Base-by-base conservation (phyloP, 2,888 invertebrate genomes). In the Allolobophora icterica region DNA sequence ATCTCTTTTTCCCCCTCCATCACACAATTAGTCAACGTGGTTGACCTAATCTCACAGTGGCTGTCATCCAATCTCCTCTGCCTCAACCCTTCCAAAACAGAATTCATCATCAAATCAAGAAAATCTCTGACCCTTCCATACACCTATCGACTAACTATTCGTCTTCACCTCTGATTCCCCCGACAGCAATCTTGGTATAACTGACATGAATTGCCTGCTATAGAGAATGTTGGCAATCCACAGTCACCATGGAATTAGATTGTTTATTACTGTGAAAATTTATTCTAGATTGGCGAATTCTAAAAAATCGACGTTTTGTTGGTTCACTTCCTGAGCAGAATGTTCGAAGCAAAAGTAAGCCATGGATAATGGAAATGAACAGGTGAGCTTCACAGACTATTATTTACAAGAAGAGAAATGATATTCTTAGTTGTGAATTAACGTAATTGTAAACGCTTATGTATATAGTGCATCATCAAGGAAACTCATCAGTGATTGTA, bases 231-330 rank as follows among this genome's bases (percentile, higher is more conserved):
- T 40, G 5, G 5, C 13, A 40, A 71, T 3, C 71, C 71, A n/a
- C 8, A 71, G 71, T n/a, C n/a, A n/a, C 19, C 71, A 71, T 30
- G 17, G n/a, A n/a, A 71, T 71, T 71, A 1, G 71, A 71, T 52
- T 52, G 52, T 52, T 52, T 52, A 52, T 52, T n/a, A 17, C 71
- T 71, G 30, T 71, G n/a, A 8, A 71, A 21, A 71, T 91, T 58
- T 91, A 34, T 52, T 93, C n/a, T 93, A 95, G 95, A 95, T 33
- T 95, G 95, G 94, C 93, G 94, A 19, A 94, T 95, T 35, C 92
- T 96, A 90, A 95, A 95, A 92, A 95, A 95, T 92, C 94, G 94
- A 90, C 95, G 94, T 91, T 94, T 93, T 93, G 93, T 95, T 91
- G 96, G 96, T 30, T 89, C 92, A 33, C 91, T 95, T 35, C 93